Evolutionary conservation across 2,113 vertebrate species (phyloP).

Genomic region (Nerophis lumbriciformis): DNA sequence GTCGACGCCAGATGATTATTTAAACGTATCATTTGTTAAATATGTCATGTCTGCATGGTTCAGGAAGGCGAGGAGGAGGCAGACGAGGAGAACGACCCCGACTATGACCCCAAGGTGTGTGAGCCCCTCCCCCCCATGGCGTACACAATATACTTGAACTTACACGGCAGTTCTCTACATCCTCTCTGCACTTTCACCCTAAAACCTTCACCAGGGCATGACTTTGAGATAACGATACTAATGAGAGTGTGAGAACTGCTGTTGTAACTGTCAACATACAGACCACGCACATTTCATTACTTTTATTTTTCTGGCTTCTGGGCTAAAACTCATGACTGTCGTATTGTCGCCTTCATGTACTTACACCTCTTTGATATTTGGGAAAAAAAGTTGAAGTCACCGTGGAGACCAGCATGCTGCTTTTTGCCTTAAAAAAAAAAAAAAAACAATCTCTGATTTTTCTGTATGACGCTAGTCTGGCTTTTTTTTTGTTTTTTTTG

Average conservation of each 20-base stretch:
- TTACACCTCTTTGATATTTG: neutral
- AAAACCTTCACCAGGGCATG: neutral
- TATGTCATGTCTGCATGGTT: constrained; percentile 20
- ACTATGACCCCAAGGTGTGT: constrained; percentile 93
- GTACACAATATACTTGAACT: constrained; percentile 12
- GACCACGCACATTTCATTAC: constrained; percentile 55
- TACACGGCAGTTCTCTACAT: constrained; percentile 47
- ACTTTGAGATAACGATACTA: neutral
- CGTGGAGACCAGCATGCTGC: constrained; percentile 33
- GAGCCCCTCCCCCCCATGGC: neutral
- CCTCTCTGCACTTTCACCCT: neutral
- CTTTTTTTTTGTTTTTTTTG: constrained; percentile 11
- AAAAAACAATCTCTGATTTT: constrained; percentile 29
- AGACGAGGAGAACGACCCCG: constrained; percentile 97
- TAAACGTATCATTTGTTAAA: no score
- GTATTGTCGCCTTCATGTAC: neutral
- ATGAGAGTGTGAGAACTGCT: constrained; percentile 30
- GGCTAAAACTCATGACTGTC: neutral
- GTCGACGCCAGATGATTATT: neutral
- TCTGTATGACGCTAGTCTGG: constrained; percentile 50
- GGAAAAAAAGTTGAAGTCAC: neutral
- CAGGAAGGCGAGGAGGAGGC: constrained; percentile 98
- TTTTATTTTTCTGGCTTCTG: constrained; percentile 28
- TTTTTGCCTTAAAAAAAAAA: constrained; percentile 23
- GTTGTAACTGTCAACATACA: constrained; percentile 53